Evolutionary conservation across 2,888 invertebrate genomes (phyloP), one percentile per base, ranked within the genome.

Genomic region (Campoplex nolae): DNA sequence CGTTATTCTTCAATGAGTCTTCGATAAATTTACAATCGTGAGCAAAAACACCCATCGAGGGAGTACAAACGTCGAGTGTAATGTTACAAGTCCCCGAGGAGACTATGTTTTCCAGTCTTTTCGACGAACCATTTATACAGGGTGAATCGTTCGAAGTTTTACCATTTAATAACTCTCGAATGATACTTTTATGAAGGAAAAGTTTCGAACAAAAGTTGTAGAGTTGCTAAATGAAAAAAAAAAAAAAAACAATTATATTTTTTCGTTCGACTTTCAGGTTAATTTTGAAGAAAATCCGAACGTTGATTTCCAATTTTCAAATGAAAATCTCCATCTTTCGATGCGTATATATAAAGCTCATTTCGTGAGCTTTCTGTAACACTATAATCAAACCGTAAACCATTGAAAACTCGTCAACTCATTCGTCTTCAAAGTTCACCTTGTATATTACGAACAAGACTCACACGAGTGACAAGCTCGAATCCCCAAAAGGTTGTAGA

Each of bases 51-150:
- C 13, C 54, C 28, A 32, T 51, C 35, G 51, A 58, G 58, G 16
- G 58, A 28, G 23, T 23, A 71, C 11, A 38, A 65, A 48, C 45
- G 70, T 71, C 80, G 65, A 51, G 70, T 54, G 23, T 51, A 80
- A 73, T 48, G 73, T 51, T 45, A 65, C 48, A 62, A 65, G 71
- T 80, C 73, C 62, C 73, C 16, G 28, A 51, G 73, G 73, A 73
- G 65, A 32, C 28, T 23, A 73, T 48, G 73, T 38, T 48, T 28
- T 35, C 32, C 70, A 23, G 28, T 38, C 48, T 51, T 62, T 54
- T 68, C 48, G 51, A 32, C 58, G 58, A 1, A 62, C 13, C 4
- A 32, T 62, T 32, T 32, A 32, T 62, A 62, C 58, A 28, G 32
- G 58, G 58, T 62, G 58, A 4, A 62, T 7, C 58, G 3, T 62